Percentiles rank a stretch among this genome's conserved stretches.
Evolutionary conservation across 2,797 vertebrate species (phyloP).

Genomic region (Ibycter americanus): DNA sequence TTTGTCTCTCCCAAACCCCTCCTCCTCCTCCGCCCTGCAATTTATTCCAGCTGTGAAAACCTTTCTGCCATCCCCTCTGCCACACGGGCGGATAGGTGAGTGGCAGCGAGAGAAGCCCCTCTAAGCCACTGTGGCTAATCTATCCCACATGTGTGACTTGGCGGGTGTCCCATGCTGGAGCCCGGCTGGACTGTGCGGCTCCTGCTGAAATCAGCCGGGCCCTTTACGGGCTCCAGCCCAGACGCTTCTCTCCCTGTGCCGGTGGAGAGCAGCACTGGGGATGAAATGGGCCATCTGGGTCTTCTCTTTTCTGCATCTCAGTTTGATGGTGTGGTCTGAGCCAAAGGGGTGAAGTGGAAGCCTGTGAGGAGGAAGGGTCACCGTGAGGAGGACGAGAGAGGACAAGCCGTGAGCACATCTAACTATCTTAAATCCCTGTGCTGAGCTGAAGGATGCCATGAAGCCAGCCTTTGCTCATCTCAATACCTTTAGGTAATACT

Average conservation of each 20-base stretch:
- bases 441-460: background rate
- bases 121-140: slow-evolving; percentile 79
- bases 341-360: background rate
- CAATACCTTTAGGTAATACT: background rate
- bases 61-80: slow-evolving; percentile 79
- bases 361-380: background rate
- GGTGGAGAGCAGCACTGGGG: background rate
- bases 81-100: slow-evolving; percentile 80
- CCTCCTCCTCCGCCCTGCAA: slow-evolving; percentile 74
- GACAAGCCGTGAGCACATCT: background rate
- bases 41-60: slow-evolving; percentile 90
- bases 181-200: slow-evolving; percentile 25
- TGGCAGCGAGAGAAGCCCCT: slow-evolving; percentile 77
- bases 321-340: accelerated
- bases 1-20: slow-evolving; percentile 78
- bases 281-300: background rate
- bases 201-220: background rate
- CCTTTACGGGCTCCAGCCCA: background rate
- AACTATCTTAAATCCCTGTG: background rate
- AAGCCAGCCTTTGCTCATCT: background rate
- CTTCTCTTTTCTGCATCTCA: accelerated
- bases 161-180: slow-evolving; percentile 38
- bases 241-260: background rate
- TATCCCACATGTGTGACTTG: slow-evolving; percentile 79
- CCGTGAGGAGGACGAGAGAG: background rate